Base-by-base conservation (phyloP, 2,888 invertebrate species). In the Tenthredo mesomela region DNA sequence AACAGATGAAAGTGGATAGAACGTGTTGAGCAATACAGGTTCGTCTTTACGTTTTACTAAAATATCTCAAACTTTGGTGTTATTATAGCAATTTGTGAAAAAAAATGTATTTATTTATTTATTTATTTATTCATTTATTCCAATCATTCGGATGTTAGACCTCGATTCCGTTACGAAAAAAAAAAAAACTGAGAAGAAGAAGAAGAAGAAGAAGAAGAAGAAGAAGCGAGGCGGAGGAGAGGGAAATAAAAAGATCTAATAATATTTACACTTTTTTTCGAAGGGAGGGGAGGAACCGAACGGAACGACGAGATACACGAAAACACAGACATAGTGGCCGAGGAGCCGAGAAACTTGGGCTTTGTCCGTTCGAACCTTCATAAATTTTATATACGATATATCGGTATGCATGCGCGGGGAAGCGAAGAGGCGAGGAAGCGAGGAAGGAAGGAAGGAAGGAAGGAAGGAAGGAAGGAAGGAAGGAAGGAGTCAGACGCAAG, bases 221-320 rank as follows among this genome's bases (percentile, higher is more conserved):
- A 54, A 54, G 54, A 10, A 21, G 58, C n/a, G 7, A n/a, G 21
- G 9, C 25, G 3, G 61, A 10, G 21, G 18, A 70, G 70, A 70
- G 37, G 37, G 70, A 70, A n/a, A 70, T 33, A 70, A 70, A 70
- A 37, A 33, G 70, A 70, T 18, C 70, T 15, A 37, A 37, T 70
- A 70, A 70, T 70, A 37, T 70, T 70, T 70, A 37, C 33, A 70
- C 21, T 33, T 70, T 70, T 70, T 70, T 70, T 70, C 4, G 10
- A 58, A 21, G 21, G 18, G 61, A 25, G 25, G 21, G 21, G 12
- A 21, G 25, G 61, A 1, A 12, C 21, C 21, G 7, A 61, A 21
- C 21, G 25, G 25, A 54, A n/a, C 54, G n/a, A 54, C 54, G 54
- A 18, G 54, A 54, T 54, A 54, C 54, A 54, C 54, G n/a, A 54